Conservation (phyloP, 2,797 vertebrate genomes). For the Myotis findleyi region DNA sequence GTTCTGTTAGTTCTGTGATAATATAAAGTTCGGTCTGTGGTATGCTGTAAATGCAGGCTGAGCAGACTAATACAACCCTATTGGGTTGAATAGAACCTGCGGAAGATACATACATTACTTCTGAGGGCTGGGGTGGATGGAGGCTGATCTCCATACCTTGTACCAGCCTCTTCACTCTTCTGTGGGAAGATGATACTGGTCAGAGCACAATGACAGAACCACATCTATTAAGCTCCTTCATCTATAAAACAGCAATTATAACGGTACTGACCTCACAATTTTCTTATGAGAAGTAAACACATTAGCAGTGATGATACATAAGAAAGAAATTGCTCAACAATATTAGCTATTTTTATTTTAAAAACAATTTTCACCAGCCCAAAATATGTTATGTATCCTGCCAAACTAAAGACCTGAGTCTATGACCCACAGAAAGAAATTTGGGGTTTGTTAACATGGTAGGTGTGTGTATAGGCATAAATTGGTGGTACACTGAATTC, state of each 20-base stretch:
- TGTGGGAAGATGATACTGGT: not conserved
- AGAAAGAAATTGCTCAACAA: not conserved
- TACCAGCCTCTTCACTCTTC: not conserved
- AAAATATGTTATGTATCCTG: not conserved
- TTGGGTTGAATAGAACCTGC: not conserved
- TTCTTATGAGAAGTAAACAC: conserved; percentile 12
- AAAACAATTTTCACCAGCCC: not conserved
- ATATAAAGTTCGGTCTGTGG: not conserved
- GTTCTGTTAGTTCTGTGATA: not conserved
- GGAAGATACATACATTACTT: not conserved
- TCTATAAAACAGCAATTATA: not conserved
- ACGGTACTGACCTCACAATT: not conserved
- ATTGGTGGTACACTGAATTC: not conserved
- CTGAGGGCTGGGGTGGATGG: not conserved
- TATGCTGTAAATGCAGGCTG: not conserved
- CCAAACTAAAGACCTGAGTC: not conserved
- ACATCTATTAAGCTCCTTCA: not conserved
- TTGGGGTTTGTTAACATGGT: not conserved
- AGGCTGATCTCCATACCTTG: not conserved
- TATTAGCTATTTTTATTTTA: conserved; percentile 48
- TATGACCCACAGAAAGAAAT: conserved; percentile 22
- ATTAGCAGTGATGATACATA: not conserved
- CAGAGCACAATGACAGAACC: not conserved
- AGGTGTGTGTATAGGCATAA: not conserved
- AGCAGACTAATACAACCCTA: not conserved